A percentile compares a stretch with the other conserved stretches of the same genome.
Conservation (phyloP, 2,797 vertebrate genomes). For the Thamnophis elegans region DNA sequence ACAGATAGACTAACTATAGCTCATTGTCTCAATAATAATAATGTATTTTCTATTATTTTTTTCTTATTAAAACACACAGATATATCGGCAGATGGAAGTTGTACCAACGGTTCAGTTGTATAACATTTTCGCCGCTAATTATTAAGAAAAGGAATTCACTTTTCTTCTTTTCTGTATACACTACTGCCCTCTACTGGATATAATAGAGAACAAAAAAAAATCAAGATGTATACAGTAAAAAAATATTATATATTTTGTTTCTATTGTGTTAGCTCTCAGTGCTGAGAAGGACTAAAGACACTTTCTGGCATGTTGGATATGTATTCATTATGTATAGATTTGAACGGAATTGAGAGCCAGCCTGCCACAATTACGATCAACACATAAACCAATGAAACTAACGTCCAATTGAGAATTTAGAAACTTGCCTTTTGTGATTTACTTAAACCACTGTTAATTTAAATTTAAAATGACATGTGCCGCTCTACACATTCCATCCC, state of each 20-base stretch:
- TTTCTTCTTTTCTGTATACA: neutral
- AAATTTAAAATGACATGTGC: neutral
- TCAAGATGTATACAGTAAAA: neutral
- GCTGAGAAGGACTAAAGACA: neutral
- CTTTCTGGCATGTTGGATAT: accelerated
- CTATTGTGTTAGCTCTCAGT: slow-evolving; percentile 1
- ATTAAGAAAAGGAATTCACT: neutral
- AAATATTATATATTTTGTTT: no score
- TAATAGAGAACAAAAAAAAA: slow-evolving; percentile 5
- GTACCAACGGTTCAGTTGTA: slow-evolving; percentile 58
- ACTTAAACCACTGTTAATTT: neutral
- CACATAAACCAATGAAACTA: accelerated
- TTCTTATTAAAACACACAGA: slow-evolving; percentile 49
- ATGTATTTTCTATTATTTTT: slow-evolving; percentile 33
- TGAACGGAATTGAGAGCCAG: accelerated
- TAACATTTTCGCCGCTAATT: slow-evolving; percentile 38
- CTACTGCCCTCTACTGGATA: slow-evolving; percentile 74
- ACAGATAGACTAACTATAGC: slow-evolving; percentile 37
- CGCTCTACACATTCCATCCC: neutral
- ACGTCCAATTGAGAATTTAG: neutral
- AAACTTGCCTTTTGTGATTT: neutral
- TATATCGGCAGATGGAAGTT: slow-evolving; percentile 63
- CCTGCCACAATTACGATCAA: neutral
- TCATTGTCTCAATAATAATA: slow-evolving; percentile 35
- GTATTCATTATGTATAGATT: accelerated